Conservation (phyloP, 2,888 invertebrate species). For the Drosophila algonquin region DNA sequence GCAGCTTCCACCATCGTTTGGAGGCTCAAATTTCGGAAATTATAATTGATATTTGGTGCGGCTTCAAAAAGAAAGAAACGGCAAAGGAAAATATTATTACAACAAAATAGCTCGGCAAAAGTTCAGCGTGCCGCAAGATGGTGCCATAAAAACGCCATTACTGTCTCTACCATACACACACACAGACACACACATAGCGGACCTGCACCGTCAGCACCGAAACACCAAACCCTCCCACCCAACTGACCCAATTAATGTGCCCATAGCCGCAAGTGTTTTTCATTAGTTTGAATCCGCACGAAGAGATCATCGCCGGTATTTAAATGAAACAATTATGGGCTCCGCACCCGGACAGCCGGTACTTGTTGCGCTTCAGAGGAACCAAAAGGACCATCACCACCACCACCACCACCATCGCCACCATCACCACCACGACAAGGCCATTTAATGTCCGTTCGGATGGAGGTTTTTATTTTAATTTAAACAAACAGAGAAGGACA, state of each 20-base stretch:
- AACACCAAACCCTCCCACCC: not conserved
- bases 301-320: conserved; percentile 33
- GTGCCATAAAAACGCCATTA: conserved; percentile 54
- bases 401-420: too few relatives aligned
- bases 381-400: not conserved
- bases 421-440: conserved; percentile 17
- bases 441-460: conserved; percentile 40
- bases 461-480: conserved; percentile 55
- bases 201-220: not conserved
- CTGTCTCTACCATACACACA: conserved; percentile 21
- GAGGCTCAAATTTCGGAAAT: conserved; percentile 47
- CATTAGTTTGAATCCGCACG: conserved; percentile 51
- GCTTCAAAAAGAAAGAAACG: conserved; percentile 15
- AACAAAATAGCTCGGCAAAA: conserved; percentile 27
- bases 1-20: conserved; percentile 21
- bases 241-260: conserved; percentile 62
- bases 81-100: conserved; percentile 37
- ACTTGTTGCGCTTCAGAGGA: conserved; percentile 56
- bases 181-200: not conserved
- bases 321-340: conserved; percentile 45
- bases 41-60: conserved; percentile 61
- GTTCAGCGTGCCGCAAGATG: conserved; percentile 38
- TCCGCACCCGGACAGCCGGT: conserved; percentile 15
- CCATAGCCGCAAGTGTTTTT: conserved; percentile 66
- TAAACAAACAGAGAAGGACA: conserved; percentile 22